Evolutionary conservation across 2,888 invertebrate genomes (phyloP).

Genomic region (Torymus texanus): DNA sequence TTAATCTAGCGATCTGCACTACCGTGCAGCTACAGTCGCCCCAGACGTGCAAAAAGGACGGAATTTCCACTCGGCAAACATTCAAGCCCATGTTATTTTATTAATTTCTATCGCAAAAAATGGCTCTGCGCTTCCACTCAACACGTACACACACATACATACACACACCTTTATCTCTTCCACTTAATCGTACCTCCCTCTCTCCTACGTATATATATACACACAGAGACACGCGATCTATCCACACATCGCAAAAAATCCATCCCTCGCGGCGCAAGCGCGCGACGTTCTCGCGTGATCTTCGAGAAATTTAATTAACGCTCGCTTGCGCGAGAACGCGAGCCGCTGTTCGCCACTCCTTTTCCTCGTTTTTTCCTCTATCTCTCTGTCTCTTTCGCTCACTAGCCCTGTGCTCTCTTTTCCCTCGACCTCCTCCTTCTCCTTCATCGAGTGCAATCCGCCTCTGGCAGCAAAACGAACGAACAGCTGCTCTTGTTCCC

Average conservation of each 20-base stretch:
- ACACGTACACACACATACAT: no score
- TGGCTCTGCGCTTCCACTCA: background rate
- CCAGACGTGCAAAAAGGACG: no score
- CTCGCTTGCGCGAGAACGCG: conserved; percentile 57
- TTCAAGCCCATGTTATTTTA: background rate
- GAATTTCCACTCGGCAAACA: no score
- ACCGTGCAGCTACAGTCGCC: no score
- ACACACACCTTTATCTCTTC: conserved; percentile 9
- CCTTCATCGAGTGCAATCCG: background rate
- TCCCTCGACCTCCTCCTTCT: background rate
- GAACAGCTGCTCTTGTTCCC: conserved; percentile 54
- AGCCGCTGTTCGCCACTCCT: conserved; percentile 34
- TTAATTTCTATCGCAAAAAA: background rate
- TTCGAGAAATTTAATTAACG: conserved; percentile 67
- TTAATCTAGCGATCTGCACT: no score
- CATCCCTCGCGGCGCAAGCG: conserved; percentile 10
- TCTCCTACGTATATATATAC: background rate
- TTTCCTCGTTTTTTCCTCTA: conserved; percentile 41
- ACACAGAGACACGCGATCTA: background rate
- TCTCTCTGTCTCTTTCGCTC: conserved; percentile 2
- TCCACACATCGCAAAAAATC: conserved; percentile 2
- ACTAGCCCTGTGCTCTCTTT: background rate
- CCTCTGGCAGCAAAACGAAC: no score
- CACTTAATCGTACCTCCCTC: conserved; percentile 15
- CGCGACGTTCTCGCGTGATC: conserved; percentile 55